A percentile compares a stretch with the other conserved stretches of the same genome.
phyloP scores from a whole-genome alignment of 2,113 vertebrate species.

The Plestiodon gilberti region DNA sequence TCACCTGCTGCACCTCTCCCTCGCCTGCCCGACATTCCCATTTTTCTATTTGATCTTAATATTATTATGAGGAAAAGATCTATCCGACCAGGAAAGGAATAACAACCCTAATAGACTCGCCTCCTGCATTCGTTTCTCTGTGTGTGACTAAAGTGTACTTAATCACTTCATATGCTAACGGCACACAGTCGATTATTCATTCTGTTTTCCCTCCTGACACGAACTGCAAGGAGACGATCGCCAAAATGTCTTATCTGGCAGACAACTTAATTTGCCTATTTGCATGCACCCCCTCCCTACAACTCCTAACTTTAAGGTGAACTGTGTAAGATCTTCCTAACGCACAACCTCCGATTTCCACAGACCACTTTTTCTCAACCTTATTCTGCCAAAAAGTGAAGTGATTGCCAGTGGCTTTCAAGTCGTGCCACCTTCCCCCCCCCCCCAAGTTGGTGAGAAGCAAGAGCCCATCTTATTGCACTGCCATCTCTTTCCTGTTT shows the following conservation, averaged over 20 bases:
- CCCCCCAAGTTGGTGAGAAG: neutral
- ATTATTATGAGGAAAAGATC: neutral
- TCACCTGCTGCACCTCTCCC: neutral
- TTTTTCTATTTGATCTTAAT: neutral
- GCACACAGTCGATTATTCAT: neutral
- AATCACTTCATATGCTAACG: slow-evolving; percentile 30
- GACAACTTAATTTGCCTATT: neutral
- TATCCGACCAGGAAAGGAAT: neutral
- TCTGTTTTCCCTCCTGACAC: slow-evolving; percentile 7
- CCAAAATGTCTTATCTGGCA: neutral
- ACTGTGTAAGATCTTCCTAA: neutral
- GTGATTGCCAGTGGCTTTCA: too few relatives aligned
- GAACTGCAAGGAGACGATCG: neutral
- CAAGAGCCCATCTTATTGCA: neutral
- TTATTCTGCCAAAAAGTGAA: neutral
- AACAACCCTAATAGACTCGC: neutral
- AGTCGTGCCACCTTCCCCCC: too few relatives aligned
- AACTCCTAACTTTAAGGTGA: neutral
- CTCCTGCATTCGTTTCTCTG: neutral
- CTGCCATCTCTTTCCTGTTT: neutral
- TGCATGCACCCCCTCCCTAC: neutral
- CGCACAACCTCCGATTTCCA: neutral
- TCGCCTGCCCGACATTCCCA: neutral
- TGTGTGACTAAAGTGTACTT: neutral
- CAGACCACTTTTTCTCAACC: neutral